Base-by-base conservation (phyloP, 1,140 invertebrate genomes). In the Pseudobourletiella spinata region DNA sequence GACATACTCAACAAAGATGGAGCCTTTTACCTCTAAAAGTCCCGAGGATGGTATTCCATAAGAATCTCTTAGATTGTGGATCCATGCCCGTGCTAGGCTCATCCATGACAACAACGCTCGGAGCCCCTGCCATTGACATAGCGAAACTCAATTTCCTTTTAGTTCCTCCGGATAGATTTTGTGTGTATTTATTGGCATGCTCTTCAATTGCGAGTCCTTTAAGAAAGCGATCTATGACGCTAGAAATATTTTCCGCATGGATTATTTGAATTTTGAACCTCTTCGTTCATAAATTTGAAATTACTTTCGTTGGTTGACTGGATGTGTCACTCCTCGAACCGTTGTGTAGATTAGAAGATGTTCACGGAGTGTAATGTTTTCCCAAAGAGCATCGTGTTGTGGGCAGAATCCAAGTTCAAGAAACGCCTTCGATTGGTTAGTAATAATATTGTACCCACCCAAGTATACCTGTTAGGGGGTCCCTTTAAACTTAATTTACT, bases 61-160 rank as follows among this genome's bases (percentile, higher is more conserved):
- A 76, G 76, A 92, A 93, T n/a, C 63, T 15, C 55, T 60, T 67
- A 0, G 52, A 51, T 20, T 59, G 54, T n/a, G 64, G 55, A 50
- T 62, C 61, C 50, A 66, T 48, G 18, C 64, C 64, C 15, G 59
- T 65, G 8, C 54, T 58, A 26, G 57, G 63, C 24, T 64, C 57
- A 48, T 60, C 64, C 73, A 96, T 78, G 14, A 96, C 78, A 29
- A 92, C 86, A 8, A 92, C 80, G 46, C 83, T 54, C 2, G 90
- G 88, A 52, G 81, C 79, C 71, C 89, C 88, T 43, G 92, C 81
- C 87, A 94, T 91, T 3, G 89, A 86, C 79, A 93, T 84, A 25
- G 88, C 88, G 70, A 91, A 93, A 63, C 87, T 87, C 44, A 95
- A 76, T 77, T 95, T 95, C 54, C 92, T 80, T 74, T 86, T 85